Evolutionary conservation across 1,140 invertebrate species (phyloP).

Genomic region (Drosophila ficusphila): DNA sequence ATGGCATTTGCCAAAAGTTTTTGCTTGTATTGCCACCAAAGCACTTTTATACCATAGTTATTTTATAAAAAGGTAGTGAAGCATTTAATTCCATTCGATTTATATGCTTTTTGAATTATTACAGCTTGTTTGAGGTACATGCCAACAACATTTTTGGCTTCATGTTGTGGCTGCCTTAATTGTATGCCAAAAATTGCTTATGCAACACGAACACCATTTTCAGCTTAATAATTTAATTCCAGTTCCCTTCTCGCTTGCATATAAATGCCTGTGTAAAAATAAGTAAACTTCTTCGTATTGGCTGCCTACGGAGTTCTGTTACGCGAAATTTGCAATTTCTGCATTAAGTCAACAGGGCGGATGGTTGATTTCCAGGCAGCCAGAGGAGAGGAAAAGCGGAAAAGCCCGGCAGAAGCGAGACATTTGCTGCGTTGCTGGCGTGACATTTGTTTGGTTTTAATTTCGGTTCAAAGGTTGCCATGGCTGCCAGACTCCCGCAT

Average conservation of each 20-base stretch:
- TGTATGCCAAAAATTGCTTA: slow-evolving; percentile 54
- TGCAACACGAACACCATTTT: slow-evolving; percentile 25
- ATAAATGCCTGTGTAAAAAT: slow-evolving; percentile 2
- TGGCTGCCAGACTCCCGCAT: slow-evolving; percentile 38
- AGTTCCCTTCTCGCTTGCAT: slow-evolving; percentile 6
- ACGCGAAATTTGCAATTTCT: slow-evolving; percentile 71
- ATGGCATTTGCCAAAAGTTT: too few species aligned
- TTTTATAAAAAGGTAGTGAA: not conserved
- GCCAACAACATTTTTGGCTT: too few species aligned
- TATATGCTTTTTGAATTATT: slow-evolving; percentile 10
- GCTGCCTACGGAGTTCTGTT: slow-evolving; percentile 22
- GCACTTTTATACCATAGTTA: too few species aligned
- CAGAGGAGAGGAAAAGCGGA: not conserved
- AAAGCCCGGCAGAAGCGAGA: slow-evolving; percentile 9
- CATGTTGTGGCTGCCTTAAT: slow-evolving; percentile 27
- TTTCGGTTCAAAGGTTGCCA: slow-evolving; percentile 76
- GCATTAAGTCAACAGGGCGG: slow-evolving; percentile 66
- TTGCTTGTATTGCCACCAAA: too few species aligned
- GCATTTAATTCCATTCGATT: slow-evolving; percentile 20
- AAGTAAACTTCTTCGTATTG: slow-evolving; percentile 41
- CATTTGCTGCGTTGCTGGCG: slow-evolving; percentile 45
- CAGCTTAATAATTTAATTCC: slow-evolving; percentile 64
- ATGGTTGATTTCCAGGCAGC: not conserved
- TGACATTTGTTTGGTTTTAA: slow-evolving; percentile 82
- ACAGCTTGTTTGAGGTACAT: not conserved